A percentile compares a stretch with the other conserved stretches of the same genome.
Evolutionary conservation across 2,113 vertebrate species (phyloP).

Genomic region (Morphnarchus princeps): DNA sequence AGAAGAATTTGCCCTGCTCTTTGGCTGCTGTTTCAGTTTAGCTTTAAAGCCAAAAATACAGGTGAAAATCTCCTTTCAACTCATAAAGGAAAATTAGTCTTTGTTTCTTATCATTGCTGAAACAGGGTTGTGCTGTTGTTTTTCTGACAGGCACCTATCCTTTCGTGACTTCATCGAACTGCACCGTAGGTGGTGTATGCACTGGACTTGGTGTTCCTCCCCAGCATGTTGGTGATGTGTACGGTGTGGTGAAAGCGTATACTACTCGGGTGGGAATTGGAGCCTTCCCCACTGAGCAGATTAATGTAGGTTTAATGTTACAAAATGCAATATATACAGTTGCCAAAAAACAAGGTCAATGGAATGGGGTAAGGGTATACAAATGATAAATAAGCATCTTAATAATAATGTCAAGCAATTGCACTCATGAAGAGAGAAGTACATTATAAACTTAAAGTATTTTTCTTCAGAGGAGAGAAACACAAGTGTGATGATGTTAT

Average conservation of each 20-base stretch:
- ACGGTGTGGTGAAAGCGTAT: conserved; percentile 94
- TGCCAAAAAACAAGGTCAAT: not conserved
- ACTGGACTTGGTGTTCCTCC: conserved; percentile 94
- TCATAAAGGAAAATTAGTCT: not conserved
- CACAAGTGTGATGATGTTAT: accelerated
- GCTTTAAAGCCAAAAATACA: not conserved
- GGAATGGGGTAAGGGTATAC: not conserved
- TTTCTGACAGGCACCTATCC: conserved; percentile 89
- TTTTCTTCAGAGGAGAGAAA: not conserved
- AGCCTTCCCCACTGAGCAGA: conserved; percentile 95
- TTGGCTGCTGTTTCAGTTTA: not conserved
- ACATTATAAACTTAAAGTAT: not conserved
- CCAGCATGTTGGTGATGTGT: conserved; percentile 90
- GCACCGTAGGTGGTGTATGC: conserved; percentile 92
- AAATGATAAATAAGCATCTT: not conserved
- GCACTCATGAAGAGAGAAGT: not conserved
- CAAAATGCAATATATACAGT: accelerated
- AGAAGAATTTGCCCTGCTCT: not conserved
- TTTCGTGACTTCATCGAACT: conserved; percentile 97
- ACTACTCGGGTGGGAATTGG: conserved; percentile 96
- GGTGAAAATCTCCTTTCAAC: not conserved
- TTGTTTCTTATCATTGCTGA: not conserved
- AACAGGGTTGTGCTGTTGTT: not conserved
- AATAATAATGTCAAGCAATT: not conserved
- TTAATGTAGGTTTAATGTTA: conserved; percentile 82